phyloP scores from a whole-genome alignment of 92 coral and sea anemone genomes.

The Phymanthus crucifer region DNA sequence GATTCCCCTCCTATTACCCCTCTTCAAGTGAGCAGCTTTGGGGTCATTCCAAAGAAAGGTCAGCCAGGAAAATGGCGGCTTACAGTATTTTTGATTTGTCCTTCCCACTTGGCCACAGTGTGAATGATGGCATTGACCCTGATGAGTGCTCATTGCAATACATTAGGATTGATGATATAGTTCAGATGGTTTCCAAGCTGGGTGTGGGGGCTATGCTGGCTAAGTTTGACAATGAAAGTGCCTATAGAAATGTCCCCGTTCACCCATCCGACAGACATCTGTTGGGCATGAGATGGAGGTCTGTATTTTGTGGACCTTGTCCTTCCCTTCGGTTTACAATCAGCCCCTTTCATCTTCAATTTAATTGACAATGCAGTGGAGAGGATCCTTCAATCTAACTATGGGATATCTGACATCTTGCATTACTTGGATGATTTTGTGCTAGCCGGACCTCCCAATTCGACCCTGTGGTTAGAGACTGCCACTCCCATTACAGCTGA shows the following conservation, averaged over 20 bases:
- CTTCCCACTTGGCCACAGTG: conserved; percentile 11
- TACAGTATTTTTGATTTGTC: conserved; percentile 14
- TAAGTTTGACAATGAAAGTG: conserved; percentile 17
- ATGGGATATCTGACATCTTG: conserved; percentile 11
- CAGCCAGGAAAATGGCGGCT: neutral
- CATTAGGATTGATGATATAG: conserved; percentile 6
- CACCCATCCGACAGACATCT: conserved; percentile 27
- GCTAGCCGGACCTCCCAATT: conserved; percentile 25
- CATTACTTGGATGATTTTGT: conserved; percentile 33
- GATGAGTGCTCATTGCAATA: neutral
- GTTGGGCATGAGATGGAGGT: conserved; percentile 40
- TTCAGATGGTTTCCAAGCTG: neutral
- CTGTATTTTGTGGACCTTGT: conserved; percentile 15
- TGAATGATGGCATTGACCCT: neutral
- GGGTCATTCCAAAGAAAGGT: neutral
- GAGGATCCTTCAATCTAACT: conserved; percentile 22
- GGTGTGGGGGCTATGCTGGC: conserved; percentile 16
- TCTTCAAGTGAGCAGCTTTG: neutral
- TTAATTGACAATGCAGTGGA: conserved; percentile 15
- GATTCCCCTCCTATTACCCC: neutral
- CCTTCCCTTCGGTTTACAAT: conserved; percentile 19
- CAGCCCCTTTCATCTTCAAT: conserved; percentile 26
- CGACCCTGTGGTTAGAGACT: neutral
- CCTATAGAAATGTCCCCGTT: conserved; percentile 22
- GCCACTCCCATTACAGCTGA: conserved; percentile 2